These are phyloP conservation scores for Pandemis heparana DNA, from an alignment of 2,888 invertebrate species.

Conservation along the genomic window DNA sequence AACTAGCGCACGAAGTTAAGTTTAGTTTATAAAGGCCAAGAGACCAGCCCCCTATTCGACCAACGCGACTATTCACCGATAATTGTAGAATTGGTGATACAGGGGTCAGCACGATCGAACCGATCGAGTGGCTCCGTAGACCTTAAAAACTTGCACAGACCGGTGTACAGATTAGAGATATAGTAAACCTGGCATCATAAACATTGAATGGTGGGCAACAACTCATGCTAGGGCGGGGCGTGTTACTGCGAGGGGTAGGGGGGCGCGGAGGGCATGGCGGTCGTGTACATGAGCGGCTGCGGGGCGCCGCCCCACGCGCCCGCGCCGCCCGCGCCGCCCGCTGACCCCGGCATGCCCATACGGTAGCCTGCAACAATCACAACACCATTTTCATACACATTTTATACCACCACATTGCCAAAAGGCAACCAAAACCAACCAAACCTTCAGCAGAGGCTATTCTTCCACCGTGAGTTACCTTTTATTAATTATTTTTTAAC, in stretches of 20 bases:
- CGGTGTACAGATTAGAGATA: not conserved
- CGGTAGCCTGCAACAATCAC: slow-evolving; percentile 83
- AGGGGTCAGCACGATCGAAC: not conserved
- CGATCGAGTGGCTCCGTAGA: not conserved
- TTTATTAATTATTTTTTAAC: too few species aligned
- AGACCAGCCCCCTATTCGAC: not conserved
- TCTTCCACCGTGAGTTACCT: too few species aligned
- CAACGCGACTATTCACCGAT: too few species aligned
- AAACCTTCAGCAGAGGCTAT: too few species aligned
- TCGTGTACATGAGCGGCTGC: slow-evolving; percentile 89
- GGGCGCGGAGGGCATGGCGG: slow-evolving; percentile 93
- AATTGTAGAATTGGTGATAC: too few species aligned
- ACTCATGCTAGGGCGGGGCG: slow-evolving; percentile 44
- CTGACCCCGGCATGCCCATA: slow-evolving; percentile 85
- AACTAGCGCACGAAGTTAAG: not conserved
- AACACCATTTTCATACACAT: too few species aligned
- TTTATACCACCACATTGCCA: too few species aligned
- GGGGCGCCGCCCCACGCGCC: slow-evolving; percentile 80
- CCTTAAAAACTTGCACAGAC: not conserved
- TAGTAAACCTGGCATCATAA: not conserved
- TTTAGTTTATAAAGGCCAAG: not conserved
- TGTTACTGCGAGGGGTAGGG: slow-evolving; percentile 94
- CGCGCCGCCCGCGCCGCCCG: slow-evolving; percentile 69
- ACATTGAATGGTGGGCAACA: slow-evolving; percentile 30
- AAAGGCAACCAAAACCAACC: too few species aligned